Evolutionary conservation across 2,888 invertebrate genomes (phyloP), one percentile per base, ranked within the genome.

Genomic region (Kryphioiulus occultus): DNA sequence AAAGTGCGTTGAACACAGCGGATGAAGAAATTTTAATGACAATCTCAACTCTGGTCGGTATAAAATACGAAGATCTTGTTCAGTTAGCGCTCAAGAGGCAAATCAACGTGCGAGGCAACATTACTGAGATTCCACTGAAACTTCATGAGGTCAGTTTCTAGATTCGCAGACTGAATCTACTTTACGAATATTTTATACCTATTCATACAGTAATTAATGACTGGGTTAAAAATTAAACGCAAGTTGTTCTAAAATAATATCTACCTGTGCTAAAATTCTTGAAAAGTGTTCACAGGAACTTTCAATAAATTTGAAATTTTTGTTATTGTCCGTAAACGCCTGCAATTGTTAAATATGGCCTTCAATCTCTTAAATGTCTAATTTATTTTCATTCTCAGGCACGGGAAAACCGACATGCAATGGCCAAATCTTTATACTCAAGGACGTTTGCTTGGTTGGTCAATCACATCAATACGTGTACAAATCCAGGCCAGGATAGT

Each of bases 371-470:
- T 68, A 2, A 68, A 26, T 35, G 7, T 83, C 83, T 30, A 39
- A 19, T 85, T 53, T 59, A 59, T 78, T 42, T 47, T 82, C 0
- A 59, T 85, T 22, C 26, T 47, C 30, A 96, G 95, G 97, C 97
- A 0, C 94, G 95, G 82, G 97, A 98, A 92, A 97, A 97, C 92
- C 94, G 97, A 5, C 97, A 98, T 93, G 96, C 97, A 0, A 97
- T 97, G 97, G 96, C 97, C 0, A 97, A 97, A 91, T 97, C 97
- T 0, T 93, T 98, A 0, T 98, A 98, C 92, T 95, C 97, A 0
- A 94, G 97, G 89, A 96, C 96, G 4, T 98, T 98, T 93, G 96
- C 96, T 12, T 98, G 97, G 97, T 94, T 98, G 30, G 96, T 98
- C 22, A 95, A 96, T 88, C 97, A 97, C 93, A 97, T 98, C 88